These are phyloP conservation scores for Drosophila ananassae DNA, from an alignment of 1,140 invertebrate species.

Conservation along the genomic window DNA sequence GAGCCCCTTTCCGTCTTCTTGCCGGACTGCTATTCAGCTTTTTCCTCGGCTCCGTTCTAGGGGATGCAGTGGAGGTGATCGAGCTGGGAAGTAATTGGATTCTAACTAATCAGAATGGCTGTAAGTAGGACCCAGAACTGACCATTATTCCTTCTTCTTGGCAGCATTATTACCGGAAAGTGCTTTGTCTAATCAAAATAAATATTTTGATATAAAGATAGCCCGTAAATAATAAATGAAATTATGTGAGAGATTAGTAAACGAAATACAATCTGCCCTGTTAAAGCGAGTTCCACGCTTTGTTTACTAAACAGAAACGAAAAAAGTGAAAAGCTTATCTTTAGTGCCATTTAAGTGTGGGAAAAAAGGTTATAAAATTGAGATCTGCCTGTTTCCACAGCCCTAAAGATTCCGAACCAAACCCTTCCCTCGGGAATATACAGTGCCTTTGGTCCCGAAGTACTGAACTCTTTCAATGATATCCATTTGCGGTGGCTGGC, in stretches of 20 bases:
- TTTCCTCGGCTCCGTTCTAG: slow-evolving; percentile 10
- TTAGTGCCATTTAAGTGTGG: not conserved
- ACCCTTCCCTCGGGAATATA: slow-evolving; percentile 94
- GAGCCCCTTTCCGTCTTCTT: slow-evolving; percentile 19
- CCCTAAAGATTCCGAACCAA: slow-evolving; percentile 77
- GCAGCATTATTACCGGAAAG: slow-evolving; percentile 1
- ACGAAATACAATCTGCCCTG: slow-evolving; percentile 26
- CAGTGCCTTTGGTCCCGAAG: slow-evolving; percentile 86
- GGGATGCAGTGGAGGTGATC: slow-evolving; percentile 65
- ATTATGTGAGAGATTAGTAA: slow-evolving; percentile 26
- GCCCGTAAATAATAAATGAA: slow-evolving; percentile 37
- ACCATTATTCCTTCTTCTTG: too few species aligned
- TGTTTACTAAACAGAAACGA: slow-evolving; percentile 14
- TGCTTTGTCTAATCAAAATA: slow-evolving; percentile 4
- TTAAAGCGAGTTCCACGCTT: slow-evolving; percentile 8
- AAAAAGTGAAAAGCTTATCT: slow-evolving; percentile 16
- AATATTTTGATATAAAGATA: slow-evolving; percentile 6
- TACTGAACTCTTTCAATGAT: slow-evolving; percentile 92
- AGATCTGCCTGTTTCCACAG: slow-evolving; percentile 12
- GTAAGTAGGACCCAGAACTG: slow-evolving; percentile 48
- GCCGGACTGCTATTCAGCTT: slow-evolving; percentile 36
- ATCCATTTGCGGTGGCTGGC: slow-evolving; percentile 92
- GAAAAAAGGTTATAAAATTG: not conserved
- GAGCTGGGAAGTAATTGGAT: slow-evolving; percentile 61
- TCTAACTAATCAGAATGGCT: slow-evolving; percentile 70